phyloP scores from a whole-genome alignment of 2,113 vertebrate genomes.

The Chlorodrepanis virens region DNA sequence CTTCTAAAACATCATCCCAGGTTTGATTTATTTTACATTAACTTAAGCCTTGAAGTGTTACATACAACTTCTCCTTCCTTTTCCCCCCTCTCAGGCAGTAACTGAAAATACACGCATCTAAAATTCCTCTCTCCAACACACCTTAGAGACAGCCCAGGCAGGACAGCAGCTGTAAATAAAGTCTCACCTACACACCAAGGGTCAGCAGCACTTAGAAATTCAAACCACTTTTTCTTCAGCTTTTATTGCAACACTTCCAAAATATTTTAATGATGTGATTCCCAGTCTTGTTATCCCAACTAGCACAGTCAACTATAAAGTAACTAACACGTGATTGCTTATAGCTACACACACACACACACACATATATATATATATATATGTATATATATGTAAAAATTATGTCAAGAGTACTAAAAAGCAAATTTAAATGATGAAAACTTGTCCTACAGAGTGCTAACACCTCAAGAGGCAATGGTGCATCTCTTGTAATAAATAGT shows the following conservation, averaged over 20 bases:
- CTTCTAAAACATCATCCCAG: constrained; percentile 42
- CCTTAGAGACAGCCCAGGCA: not conserved
- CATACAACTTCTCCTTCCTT: not conserved
- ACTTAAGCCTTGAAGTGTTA: not conserved
- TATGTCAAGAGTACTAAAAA: not conserved
- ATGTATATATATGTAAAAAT: not conserved
- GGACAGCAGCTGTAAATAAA: not conserved
- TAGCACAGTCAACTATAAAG: not conserved
- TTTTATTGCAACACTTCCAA: not conserved
- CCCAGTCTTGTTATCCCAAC: not conserved
- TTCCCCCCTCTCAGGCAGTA: not conserved
- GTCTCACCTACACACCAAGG: not conserved
- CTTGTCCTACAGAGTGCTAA: not conserved
- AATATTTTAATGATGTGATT: not conserved
- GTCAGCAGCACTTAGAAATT: not conserved
- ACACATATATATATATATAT: no score
- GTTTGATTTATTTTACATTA: constrained; percentile 53
- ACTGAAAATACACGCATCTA: not conserved
- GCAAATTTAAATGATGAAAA: not conserved
- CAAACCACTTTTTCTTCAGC: not conserved
- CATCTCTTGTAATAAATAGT: constrained; percentile 21
- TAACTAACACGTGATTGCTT: not conserved
- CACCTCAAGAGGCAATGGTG: not conserved
- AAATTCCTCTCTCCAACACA: not conserved
- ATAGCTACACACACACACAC: not conserved